Conservation (phyloP, 1,140 invertebrate species). For the Yoshiicerus persimilis region DNA sequence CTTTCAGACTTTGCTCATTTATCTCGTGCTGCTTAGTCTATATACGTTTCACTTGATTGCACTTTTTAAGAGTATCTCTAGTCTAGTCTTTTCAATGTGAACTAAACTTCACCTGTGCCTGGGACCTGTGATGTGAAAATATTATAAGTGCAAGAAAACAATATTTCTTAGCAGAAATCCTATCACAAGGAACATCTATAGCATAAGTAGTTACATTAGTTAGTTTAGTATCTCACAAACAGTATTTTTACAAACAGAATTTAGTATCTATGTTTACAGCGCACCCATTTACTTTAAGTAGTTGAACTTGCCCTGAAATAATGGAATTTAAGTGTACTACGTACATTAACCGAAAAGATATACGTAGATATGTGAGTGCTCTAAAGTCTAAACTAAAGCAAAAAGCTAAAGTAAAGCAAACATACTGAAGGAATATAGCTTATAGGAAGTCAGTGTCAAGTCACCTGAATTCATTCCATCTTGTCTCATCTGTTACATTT, state of each 20-base stretch:
- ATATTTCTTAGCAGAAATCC: background rate
- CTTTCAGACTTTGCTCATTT: background rate
- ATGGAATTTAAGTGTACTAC: too few species aligned
- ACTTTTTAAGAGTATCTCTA: background rate
- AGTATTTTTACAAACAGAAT: background rate
- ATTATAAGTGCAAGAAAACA: background rate
- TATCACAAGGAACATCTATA: background rate
- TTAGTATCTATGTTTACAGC: background rate
- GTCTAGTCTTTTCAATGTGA: background rate
- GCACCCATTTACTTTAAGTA: background rate
- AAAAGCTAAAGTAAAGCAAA: background rate
- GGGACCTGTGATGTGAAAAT: too few species aligned
- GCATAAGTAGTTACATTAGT: too few species aligned
- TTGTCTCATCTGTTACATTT: conserved; percentile 6
- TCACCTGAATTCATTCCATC: background rate
- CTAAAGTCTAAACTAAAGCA: background rate
- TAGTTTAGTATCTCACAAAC: background rate
- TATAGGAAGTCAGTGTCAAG: conserved; percentile 1
- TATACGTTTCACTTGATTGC: too few species aligned
- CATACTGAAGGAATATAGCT: background rate
- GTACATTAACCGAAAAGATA: too few species aligned
- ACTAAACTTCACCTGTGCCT: background rate
- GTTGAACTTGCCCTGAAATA: background rate
- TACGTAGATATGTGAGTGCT: too few species aligned
- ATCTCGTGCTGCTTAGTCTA: background rate